Evolutionary conservation across 2,797 vertebrate genomes (phyloP).

Genomic region (Anabacerthia variegaticeps): DNA sequence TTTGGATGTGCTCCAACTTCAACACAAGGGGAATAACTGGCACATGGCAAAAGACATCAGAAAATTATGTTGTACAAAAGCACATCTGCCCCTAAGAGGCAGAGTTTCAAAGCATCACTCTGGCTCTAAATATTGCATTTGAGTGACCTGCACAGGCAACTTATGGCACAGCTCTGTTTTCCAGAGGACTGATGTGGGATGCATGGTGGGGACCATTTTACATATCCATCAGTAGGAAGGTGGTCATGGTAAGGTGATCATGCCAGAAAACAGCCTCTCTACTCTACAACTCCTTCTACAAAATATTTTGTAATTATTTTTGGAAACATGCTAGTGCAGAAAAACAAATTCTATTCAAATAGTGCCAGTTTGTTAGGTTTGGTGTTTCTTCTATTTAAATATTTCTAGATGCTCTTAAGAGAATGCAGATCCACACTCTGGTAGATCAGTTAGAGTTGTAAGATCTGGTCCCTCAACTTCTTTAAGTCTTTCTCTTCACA

Average conservation of each 20-base stretch:
- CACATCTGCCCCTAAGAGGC: background rate
- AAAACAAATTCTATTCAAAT: background rate
- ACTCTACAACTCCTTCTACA: background rate
- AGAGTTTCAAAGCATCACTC: background rate
- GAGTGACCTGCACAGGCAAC: accelerated
- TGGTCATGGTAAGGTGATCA: background rate
- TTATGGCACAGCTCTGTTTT: background rate
- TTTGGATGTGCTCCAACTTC: background rate
- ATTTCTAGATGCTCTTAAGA: background rate
- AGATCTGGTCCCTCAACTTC: background rate
- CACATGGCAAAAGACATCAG: background rate
- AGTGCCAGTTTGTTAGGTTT: background rate
- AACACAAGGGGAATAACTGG: background rate
- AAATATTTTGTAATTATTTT: background rate
- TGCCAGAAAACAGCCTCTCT: background rate
- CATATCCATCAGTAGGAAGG: background rate
- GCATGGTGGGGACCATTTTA: background rate
- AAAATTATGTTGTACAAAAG: background rate
- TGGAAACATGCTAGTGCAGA: background rate
- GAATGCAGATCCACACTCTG: background rate
- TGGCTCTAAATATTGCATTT: background rate
- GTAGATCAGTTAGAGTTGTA: background rate
- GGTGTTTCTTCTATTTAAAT: background rate
- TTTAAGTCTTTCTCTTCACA: background rate
- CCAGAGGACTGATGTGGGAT: background rate